Evolutionary conservation across 2,113 vertebrate species (phyloP).

Genomic region (Danionella cerebrum): DNA sequence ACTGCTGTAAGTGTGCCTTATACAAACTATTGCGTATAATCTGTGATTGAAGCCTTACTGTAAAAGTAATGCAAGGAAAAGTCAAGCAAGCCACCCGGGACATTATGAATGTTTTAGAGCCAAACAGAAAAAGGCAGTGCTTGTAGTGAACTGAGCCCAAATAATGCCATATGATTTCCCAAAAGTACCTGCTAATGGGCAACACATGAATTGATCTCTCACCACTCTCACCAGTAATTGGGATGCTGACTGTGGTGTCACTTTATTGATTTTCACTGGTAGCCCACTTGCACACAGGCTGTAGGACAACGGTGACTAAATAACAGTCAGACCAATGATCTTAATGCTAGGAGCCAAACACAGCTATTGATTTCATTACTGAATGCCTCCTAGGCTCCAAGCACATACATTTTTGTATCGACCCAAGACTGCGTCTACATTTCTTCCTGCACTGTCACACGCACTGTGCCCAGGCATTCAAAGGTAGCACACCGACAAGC

Average conservation of each 20-base stretch:
- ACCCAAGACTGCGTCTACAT: constrained; percentile 52
- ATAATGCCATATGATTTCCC: constrained; percentile 59
- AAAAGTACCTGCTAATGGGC: constrained; percentile 55
- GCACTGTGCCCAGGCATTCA: constrained; percentile 42
- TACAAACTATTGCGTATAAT: too few relatives aligned
- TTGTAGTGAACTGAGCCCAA: constrained; percentile 23
- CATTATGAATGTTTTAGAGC: neutral
- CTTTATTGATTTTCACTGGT: constrained; percentile 61
- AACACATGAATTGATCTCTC: constrained; percentile 59
- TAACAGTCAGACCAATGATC: constrained; percentile 61
- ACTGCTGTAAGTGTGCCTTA: too few relatives aligned
- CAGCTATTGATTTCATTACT: constrained; percentile 67
- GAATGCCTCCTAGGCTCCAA: constrained; percentile 60
- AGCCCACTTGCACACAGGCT: constrained; percentile 52
- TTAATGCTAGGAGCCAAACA: constrained; percentile 62
- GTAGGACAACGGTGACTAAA: constrained; percentile 64
- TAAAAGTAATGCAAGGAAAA: neutral
- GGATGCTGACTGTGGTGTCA: constrained; percentile 55
- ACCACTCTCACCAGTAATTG: constrained; percentile 60
- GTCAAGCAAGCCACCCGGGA: neutral
- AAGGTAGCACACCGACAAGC: constrained; percentile 43
- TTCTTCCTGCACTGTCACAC: constrained; percentile 55
- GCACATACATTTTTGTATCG: constrained; percentile 65
- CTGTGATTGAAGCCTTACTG: too few relatives aligned
- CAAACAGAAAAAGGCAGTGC: neutral